Conservation (phyloP, 2,888 invertebrate species). For the Ametastegia equiseti region DNA sequence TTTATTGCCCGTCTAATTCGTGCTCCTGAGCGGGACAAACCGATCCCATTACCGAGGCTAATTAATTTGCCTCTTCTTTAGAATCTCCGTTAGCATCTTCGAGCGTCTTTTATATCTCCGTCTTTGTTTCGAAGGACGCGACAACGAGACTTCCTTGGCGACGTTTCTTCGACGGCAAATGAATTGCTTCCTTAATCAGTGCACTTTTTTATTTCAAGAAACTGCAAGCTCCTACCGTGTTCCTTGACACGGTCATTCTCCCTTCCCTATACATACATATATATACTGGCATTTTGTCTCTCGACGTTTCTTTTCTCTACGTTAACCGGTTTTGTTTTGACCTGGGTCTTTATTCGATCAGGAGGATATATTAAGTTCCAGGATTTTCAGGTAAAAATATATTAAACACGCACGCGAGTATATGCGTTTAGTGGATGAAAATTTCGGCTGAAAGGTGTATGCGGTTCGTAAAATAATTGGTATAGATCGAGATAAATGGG, state of each 20-base stretch:
- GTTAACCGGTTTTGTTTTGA: background rate
- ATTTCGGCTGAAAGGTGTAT: background rate
- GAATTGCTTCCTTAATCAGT: constrained; percentile 38
- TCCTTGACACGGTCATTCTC: background rate
- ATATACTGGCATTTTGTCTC: background rate
- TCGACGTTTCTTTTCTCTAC: background rate
- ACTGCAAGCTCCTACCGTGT: background rate
- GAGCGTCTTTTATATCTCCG: constrained; percentile 8
- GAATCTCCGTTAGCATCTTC: constrained; percentile 32
- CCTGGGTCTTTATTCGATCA: no score
- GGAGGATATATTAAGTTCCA: no score
- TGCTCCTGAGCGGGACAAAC: constrained; percentile 46
- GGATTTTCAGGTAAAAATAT: no score
- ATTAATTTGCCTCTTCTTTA: constrained; percentile 45
- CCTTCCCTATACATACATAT: background rate
- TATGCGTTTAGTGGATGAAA: background rate
- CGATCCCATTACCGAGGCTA: constrained; percentile 45
- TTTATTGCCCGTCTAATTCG: constrained; percentile 46
- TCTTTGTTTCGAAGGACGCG: background rate
- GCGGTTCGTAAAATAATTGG: background rate
- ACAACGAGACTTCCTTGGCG: background rate
- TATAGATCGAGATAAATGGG: background rate
- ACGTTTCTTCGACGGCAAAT: constrained; percentile 27
- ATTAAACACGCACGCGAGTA: no score
- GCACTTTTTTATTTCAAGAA: background rate